Percentiles rank a stretch among this genome's conserved stretches.
Evolutionary conservation across 2,113 vertebrate genomes (phyloP).

Genomic region (Tylochromis polylepis): DNA sequence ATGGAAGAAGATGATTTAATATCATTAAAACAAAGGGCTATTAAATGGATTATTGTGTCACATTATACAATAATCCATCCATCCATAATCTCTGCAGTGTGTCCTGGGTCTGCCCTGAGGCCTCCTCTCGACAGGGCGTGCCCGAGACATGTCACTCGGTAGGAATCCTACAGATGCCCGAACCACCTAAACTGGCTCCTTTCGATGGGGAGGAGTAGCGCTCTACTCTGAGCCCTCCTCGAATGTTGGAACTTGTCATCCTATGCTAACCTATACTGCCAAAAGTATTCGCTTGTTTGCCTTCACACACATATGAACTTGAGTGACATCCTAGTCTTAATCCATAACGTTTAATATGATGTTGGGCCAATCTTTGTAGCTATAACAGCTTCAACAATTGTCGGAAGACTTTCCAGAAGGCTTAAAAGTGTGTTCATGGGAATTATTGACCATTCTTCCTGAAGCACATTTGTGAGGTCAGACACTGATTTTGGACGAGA

Average conservation of each 20-base stretch:
- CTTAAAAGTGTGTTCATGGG: neutral
- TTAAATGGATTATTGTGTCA: neutral
- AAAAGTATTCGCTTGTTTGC: too few species aligned
- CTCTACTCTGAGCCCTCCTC: neutral
- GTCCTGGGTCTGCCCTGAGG: neutral
- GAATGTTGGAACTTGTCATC: neutral
- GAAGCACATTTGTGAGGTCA: neutral
- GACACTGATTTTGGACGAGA: neutral
- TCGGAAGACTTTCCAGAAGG: neutral
- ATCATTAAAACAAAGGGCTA: neutral
- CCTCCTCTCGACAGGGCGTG: neutral
- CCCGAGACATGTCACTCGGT: neutral
- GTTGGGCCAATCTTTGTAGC: neutral
- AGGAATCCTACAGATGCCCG: neutral
- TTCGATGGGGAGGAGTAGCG: neutral
- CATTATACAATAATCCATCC: neutral
- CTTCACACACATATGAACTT: too few species aligned
- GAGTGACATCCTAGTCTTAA: neutral
- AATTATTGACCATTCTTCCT: neutral
- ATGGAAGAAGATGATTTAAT: neutral
- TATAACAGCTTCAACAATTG: rapidly evolving
- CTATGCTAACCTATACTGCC: neutral
- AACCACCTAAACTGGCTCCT: neutral
- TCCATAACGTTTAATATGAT: neutral
- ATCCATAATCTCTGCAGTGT: neutral